Evolutionary conservation across 2,113 vertebrate species (phyloP).

Genomic region (Lepus americanus): DNA sequence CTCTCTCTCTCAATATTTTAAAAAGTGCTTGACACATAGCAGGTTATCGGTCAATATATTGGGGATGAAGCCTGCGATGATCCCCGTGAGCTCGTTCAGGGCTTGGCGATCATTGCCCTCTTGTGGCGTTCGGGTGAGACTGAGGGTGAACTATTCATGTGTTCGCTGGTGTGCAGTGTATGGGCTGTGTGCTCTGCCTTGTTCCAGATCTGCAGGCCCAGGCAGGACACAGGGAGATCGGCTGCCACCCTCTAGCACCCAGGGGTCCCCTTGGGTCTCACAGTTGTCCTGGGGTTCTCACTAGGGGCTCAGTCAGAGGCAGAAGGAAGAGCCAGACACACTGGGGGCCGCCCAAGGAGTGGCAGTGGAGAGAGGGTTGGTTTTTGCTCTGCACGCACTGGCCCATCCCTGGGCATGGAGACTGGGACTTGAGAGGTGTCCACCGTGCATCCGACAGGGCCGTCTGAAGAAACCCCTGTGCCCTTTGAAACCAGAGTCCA

Average conservation of each 20-base stretch:
- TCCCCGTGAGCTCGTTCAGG: accelerated
- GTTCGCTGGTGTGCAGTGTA: not conserved
- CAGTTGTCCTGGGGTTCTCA: not conserved
- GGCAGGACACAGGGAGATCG: too few species aligned
- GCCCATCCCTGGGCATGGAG: not conserved
- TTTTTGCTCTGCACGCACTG: not conserved
- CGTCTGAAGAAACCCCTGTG: not conserved
- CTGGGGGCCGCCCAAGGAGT: not conserved
- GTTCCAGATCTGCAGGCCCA: not conserved
- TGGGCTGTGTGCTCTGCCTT: not conserved
- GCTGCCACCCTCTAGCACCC: not conserved
- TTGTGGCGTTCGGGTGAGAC: not conserved
- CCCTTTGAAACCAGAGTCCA: not conserved
- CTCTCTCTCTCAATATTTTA: too few species aligned
- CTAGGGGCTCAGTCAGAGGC: not conserved
- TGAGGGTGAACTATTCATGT: not conserved
- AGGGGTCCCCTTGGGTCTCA: not conserved
- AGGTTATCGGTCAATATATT: not conserved
- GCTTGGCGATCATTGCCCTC: not conserved
- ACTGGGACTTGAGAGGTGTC: not conserved
- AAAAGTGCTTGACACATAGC: not conserved
- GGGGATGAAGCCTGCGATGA: not conserved
- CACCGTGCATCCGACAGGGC: not conserved
- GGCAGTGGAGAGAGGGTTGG: not conserved
- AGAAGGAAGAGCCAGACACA: not conserved